Base-by-base conservation (phyloP, 2,797 vertebrate species). In the Sebastes matsubarae region DNA sequence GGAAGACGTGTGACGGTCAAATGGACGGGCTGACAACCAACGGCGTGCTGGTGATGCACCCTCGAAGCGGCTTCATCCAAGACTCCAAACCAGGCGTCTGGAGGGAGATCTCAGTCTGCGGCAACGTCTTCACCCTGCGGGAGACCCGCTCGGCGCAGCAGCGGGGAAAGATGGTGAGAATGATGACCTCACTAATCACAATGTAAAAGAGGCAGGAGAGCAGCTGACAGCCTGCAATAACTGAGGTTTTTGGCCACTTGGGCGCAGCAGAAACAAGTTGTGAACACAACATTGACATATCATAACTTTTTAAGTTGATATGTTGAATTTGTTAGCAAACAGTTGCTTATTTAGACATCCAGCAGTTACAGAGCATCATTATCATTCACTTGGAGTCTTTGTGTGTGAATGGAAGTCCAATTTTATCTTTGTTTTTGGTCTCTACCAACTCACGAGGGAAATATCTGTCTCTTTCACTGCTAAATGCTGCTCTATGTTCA, bases 21-120 rank as follows among this genome's bases (percentile, higher is more conserved):
- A 99, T 99, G 98, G 98, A 99, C 50, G 98, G 98, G 4, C 93
- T 99, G 79, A 99, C 98, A 77, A 99, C 98, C 68, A 99, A 99
- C 29, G 98, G 98, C 2, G 98, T 99, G 84, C 96, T 99, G 91
- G 98, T 99, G 81, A 99, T 99, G 98, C 98, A 99, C 85, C 98
- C 98, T 11, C 96, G 97, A 14, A 96, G 96, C 73, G 98, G 98
- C 75, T 99, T 99, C 94, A 99, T 95, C 10, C 97, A 99, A 91
- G 98, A 99, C 95, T 99, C 98, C 75, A 98, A 98, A 84, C 98
- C 98, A 1, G 98, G 98, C n/a, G 97, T 99, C 68, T 99, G 98
- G 98, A 96, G 98, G 90, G 98, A 99, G 95, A 99, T 99, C 94
- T 99, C 98, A 0, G 98, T 99, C 64, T 99, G 98, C 80, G 98